Conservation (phyloP, 2,797 vertebrate species). For the Centroberyx gerrardi region DNA sequence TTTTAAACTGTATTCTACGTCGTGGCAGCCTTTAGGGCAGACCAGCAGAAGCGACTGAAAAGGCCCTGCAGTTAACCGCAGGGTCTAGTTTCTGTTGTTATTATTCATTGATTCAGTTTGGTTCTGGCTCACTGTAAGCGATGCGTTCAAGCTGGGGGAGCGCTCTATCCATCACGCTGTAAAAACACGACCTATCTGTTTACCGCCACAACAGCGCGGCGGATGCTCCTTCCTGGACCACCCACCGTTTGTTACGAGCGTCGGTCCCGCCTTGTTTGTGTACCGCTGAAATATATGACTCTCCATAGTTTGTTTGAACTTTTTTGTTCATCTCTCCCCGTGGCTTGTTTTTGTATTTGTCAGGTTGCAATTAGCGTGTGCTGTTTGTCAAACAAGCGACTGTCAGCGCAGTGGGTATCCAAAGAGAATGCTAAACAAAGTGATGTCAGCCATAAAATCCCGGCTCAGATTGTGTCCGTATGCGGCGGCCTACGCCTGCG, state of each 20-base stretch:
- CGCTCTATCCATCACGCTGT: slow-evolving; percentile 25
- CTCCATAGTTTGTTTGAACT: slow-evolving; percentile 40
- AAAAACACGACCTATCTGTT: slow-evolving; percentile 31
- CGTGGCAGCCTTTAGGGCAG: slow-evolving; percentile 6
- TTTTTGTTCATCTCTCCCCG: slow-evolving; percentile 14
- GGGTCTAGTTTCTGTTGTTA: slow-evolving; percentile 26
- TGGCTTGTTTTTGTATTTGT: slow-evolving; percentile 62
- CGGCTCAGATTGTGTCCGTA: slow-evolving; percentile 13
- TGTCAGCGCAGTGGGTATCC: slow-evolving; percentile 40
- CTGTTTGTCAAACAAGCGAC: slow-evolving; percentile 65
- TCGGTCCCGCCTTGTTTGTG: slow-evolving; percentile 11
- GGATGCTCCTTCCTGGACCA: slow-evolving; percentile 25
- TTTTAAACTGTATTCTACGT: slow-evolving; percentile 14
- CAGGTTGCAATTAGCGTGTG: slow-evolving; percentile 65
- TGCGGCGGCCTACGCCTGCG: neutral
- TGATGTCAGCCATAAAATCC: slow-evolving; percentile 20
- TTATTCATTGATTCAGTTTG: slow-evolving; percentile 32
- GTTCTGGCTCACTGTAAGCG: neutral
- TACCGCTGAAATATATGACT: slow-evolving; percentile 45
- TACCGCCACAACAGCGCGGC: neutral
- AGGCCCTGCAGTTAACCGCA: neutral
- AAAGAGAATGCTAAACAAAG: slow-evolving; percentile 28
- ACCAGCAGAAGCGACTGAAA: neutral
- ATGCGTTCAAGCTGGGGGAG: neutral
- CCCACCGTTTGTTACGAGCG: slow-evolving; percentile 47